Evolutionary conservation across 2,888 invertebrate species (phyloP), one percentile per base, ranked within the genome.

Genomic region (Dicycla oo): DNA sequence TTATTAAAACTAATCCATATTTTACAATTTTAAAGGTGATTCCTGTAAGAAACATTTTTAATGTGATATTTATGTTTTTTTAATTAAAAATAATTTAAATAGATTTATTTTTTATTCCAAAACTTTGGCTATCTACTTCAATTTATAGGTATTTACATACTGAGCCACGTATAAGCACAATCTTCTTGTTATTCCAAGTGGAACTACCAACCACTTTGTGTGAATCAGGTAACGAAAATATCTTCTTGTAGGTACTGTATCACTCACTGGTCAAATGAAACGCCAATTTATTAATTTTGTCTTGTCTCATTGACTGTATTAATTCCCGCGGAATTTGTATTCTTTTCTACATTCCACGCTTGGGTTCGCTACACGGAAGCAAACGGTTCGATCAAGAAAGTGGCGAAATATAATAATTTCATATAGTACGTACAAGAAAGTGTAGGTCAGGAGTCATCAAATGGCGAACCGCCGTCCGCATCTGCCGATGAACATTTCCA

Each of bases 31-130:
- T 40, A 54, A 64, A 72, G 45, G 45, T 58, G 34, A 68, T 51
- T 65, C 45, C 47, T 64, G 57, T 58, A 60, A 70, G 62, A 68
- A 57, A 76, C 57, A 54, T 64, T 49, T 64, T 49, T 64, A 64
- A 78, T 83, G 84, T 83, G 84, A 83, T 83, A 83, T 80, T 76
- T 76, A 72, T 71, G 69, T 80, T 70, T 70, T 70, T 70, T 49
- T 62, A 83, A 83, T 81, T 67, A 80, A 75, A 78, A 63, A 51
- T 70, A 69, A 49, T 57, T 67, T 47, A 73, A 56, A 34, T 43
- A 18, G 0, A 18, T 8, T 4, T 11, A 13, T 20, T 56, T 63
- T 64, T 73, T 38, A 53, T 69, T 70, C 1, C 20, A n/a, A 23
- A 43, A 23, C 2, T 23, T 23, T 43, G 20, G 15, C 7, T 18